Evolutionary conservation across 2,113 vertebrate species (phyloP), one percentile per base, ranked within the genome.

Genomic region (Smithornis capensis): DNA sequence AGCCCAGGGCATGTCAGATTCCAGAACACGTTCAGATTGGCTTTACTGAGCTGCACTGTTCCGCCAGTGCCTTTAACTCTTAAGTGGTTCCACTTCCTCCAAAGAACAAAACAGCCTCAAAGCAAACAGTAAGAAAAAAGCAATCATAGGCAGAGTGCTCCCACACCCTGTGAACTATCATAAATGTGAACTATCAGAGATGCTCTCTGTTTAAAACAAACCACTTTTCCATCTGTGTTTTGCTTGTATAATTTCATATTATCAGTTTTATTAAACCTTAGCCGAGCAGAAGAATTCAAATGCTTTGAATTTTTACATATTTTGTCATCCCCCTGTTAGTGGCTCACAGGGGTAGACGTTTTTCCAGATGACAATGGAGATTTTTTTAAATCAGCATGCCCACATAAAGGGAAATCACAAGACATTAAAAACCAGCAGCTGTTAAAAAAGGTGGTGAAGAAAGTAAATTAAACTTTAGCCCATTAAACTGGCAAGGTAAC

Each of bases 371-470:
- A 63, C 23, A 74, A 55, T 7, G 2, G 67, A 68, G 28, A 19
- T 19, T 33, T 38, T 35, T 73, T 65, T 13, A 37, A 76, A 7
- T 42, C 74, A 85, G 60, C 50, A 37, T 55, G 73, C 44, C 65
- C 1, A 1, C 23, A 14, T 18, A 44, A 78, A 87, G 33, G 35
- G 37, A 91, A 70, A 75, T 37, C 8, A 44, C 11, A 12, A 40
- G 57, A 76, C n/a, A 37, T 60, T 87, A 84, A 71, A 87, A 68
- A n/a, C 2, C 76, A 74, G 52, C 75, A 88, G 79, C 86, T 93
- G 79, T 22, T 78, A 37, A n/a, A 78, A 49, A 71, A 88, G 35
- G 71, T 52, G 63, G 38, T 3, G 6, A 59, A 77, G 59, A 24
- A 79, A 65, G 70, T 16, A 63, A 94, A 91, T 79, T 35, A 56